Base-by-base conservation (phyloP, 2,113 vertebrate genomes). In the Xiphophorus maculatus region DNA sequence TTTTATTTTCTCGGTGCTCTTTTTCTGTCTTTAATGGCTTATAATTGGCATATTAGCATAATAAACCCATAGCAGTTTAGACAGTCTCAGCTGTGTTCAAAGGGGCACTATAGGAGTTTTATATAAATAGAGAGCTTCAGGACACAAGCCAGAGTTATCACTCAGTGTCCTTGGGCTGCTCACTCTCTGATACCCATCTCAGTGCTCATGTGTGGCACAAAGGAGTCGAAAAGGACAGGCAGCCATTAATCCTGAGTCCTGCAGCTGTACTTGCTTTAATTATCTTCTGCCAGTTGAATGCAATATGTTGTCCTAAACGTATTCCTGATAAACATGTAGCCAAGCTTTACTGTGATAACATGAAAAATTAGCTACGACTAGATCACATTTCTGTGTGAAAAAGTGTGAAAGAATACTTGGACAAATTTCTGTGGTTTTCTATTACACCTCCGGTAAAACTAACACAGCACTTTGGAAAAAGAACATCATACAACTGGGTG, bases 141-240 rank as follows among this genome's bases (percentile, higher is more conserved):
- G 66, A 84, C 79, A 8, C 15, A 48, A 48, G 61, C 76, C 37
- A 60, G 51, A 67, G 33, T 83, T 84, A 80, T 86, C 82, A 84
- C 25, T 58, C 68, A 35, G 84, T 84, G 85, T 84, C 84, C 79
- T 88, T 87, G 82, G 75, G 67, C 76, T 6, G 76, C 80, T 84
- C 78, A 73, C 71, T 84, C 51, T 82, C 71, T 74, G 63, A 77
- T 79, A 89, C 72, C 74, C 66, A 84, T 83, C 75, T 82, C 67
- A 66, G 54, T 19, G 17, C 44, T 48, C 17, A 5, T 19, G 44
- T 19, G 84, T 81, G 70, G 71, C 68, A 79, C 65, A 42, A 77
- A 80, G 19, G 29, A 71, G 17, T 19, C 66, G 60, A 66, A 25
- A 72, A 65, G 15, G 58, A 73, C 27, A 76, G 58, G 14, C 22